Evolutionary conservation across 2,888 invertebrate species (phyloP).

Genomic region (Lacanobia wlatinum): DNA sequence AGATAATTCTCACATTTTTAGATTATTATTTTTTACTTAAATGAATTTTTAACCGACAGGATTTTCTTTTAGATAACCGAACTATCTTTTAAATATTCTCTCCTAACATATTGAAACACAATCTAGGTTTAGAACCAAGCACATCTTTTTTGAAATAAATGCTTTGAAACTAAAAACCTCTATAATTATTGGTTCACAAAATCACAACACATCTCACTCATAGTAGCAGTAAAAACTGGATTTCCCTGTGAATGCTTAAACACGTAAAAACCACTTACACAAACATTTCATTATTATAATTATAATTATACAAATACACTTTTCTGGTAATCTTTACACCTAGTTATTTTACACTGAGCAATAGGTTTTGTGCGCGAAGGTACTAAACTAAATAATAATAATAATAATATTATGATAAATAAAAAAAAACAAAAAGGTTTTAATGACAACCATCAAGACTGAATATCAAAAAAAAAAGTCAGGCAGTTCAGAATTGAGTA

Average conservation of each 20-base stretch:
- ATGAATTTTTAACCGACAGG: not conserved
- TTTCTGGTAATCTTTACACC: not conserved
- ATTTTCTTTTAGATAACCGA: too few relatives aligned
- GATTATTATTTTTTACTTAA: not conserved
- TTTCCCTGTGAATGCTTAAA: not conserved
- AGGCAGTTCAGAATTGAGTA: too few relatives aligned
- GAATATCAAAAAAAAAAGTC: not conserved
- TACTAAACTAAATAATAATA: slow-evolving; percentile 17
- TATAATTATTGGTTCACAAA: slow-evolving; percentile 18
- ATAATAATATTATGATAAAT: not conserved
- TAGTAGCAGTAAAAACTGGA: not conserved
- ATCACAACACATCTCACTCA: slow-evolving; percentile 13
- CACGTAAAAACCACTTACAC: not conserved
- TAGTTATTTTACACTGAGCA: slow-evolving; percentile 22
- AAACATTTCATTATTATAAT: not conserved
- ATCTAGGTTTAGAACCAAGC: not conserved
- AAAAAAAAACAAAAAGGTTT: too few relatives aligned
- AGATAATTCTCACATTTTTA: not conserved
- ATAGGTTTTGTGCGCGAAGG: slow-evolving; percentile 36
- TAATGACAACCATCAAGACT: not conserved
- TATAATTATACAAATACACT: not conserved
- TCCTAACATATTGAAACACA: not conserved
- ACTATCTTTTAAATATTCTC: slow-evolving; percentile 1
- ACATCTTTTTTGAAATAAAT: not conserved
- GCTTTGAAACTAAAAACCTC: not conserved